A percentile compares a stretch with the other conserved stretches of the same genome.
Conservation (phyloP, 1,140 invertebrate genomes). For the Drosophila rhopaloa region DNA sequence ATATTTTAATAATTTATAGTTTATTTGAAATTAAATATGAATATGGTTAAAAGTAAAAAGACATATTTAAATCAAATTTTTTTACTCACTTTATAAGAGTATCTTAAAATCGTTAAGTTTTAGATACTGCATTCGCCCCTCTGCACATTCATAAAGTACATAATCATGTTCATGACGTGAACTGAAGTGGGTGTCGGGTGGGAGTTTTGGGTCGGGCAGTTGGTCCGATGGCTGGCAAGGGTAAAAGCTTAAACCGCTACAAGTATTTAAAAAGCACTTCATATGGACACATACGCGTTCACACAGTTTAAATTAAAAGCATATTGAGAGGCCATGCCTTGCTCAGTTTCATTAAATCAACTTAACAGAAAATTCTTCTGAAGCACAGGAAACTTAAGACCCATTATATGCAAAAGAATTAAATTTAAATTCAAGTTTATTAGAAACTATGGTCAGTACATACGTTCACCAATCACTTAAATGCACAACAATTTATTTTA, state of each 20-base stretch:
- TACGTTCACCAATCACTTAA: neutral
- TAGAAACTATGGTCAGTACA: neutral
- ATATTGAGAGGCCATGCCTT: slow-evolving; percentile 53
- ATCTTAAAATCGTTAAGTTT: slow-evolving; percentile 2
- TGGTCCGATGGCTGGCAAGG: slow-evolving; percentile 36
- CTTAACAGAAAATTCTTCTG: slow-evolving; percentile 1
- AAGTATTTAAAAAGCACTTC: slow-evolving; percentile 80
- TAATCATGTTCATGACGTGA: slow-evolving; percentile 81
- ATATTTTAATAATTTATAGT: no score
- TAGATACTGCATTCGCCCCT: slow-evolving; percentile 26
- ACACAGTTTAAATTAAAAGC: slow-evolving; percentile 56
- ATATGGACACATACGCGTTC: slow-evolving; percentile 36
- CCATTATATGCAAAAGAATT: slow-evolving; percentile 7
- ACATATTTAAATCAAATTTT: no score
- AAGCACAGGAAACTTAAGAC: neutral
- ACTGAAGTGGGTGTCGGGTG: slow-evolving; percentile 62
- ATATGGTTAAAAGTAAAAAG: no score
- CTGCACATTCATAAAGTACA: slow-evolving; percentile 81
- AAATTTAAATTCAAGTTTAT: neutral
- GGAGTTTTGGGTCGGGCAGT: slow-evolving; percentile 22
- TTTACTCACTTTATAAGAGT: slow-evolving; percentile 2
- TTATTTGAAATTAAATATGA: no score
- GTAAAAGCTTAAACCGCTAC: slow-evolving; percentile 77
- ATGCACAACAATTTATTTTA: slow-evolving; percentile 1
- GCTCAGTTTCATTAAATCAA: slow-evolving; percentile 59